Base-by-base conservation (phyloP, 2,888 invertebrate species). In the Cloeon dipterum region DNA sequence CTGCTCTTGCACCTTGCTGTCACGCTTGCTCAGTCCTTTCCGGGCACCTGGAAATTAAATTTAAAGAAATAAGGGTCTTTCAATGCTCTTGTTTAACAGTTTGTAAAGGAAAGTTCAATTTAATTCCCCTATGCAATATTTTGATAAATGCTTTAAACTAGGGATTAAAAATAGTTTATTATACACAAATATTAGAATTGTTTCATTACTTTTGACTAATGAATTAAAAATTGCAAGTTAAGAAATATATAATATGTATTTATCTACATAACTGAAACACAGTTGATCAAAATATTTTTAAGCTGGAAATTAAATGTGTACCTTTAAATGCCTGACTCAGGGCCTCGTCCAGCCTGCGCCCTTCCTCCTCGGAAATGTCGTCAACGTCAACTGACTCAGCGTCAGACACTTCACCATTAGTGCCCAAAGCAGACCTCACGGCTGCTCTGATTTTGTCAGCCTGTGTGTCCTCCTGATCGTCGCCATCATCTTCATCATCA, bases 341-440 rank as follows among this genome's bases (percentile, higher is more conserved):
- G 1, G 77, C 74, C 43, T 68, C 66, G 46, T 85, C 74, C 2
- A 78, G 53, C 49, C 68, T 66, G 40, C 67, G 68, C 10, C 79
- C 82, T 52, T 81, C 76, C 42, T 70, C 71, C 47, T 82, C 81
- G 43, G 68, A 67, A 47, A 85, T 67, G 47, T 77, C 66, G 49
- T 78, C 75, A 2, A 77, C 65, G 50, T 81, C 75, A 20, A 79
- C 56, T 42, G 74, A 74, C 46, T 72, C 74, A 11, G 34, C 34
- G 14, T 38, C 38, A 13, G 38, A 32, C 4, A 20, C 7, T 7
- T 32, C 25, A 17, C 20, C 35, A 20, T 35, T 32, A n/a, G 26
- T 60, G 2, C 69, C 74, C 5, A 83, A 56, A 1, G 74, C 83
- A 48, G 71, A 64, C 40, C 73, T 72, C 3, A 83, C 63, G 2